Evolutionary conservation across 2,888 invertebrate species (phyloP).

Genomic region (Drosophila meridionalis): DNA sequence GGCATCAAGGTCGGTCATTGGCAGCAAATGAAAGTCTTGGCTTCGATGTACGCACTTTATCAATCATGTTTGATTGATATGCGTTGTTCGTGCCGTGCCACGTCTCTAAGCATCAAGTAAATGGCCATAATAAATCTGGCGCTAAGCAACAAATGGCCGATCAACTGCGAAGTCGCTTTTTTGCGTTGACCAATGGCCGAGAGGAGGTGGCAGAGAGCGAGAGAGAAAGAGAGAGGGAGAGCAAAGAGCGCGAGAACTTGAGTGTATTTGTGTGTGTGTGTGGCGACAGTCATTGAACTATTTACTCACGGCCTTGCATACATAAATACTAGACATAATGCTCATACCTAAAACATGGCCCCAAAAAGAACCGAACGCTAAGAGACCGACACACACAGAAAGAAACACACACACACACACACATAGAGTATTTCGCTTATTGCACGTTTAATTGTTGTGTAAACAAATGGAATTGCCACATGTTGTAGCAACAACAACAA

Average conservation of each 20-base stretch:
- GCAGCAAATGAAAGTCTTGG: slow-evolving; percentile 24
- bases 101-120: slow-evolving; percentile 35
- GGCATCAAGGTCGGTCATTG: slow-evolving; percentile 37
- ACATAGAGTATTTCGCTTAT: slow-evolving; percentile 37
- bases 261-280: slow-evolving; percentile 19
- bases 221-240: slow-evolving; percentile 9
- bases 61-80: slow-evolving; percentile 16
- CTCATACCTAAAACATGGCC: slow-evolving; percentile 36
- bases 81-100: slow-evolving; percentile 31
- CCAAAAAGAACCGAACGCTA: slow-evolving; percentile 31
- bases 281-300: slow-evolving; percentile 73
- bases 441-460: slow-evolving; percentile 66
- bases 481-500: slow-evolving; percentile 39
- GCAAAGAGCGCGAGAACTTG: slow-evolving; percentile 24
- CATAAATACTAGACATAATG: slow-evolving; percentile 41
- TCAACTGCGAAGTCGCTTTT: slow-evolving; percentile 47
- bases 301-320: slow-evolving; percentile 73
- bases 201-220: slow-evolving; percentile 14
- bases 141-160: slow-evolving; percentile 29
- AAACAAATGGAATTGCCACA: slow-evolving; percentile 70
- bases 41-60: slow-evolving; percentile 6
- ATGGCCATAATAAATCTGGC: slow-evolving; percentile 36
- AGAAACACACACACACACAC: slow-evolving; percentile 5
- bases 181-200: slow-evolving; percentile 25
- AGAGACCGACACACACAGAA: background rate